phyloP scores from a whole-genome alignment of 2,888 invertebrate species.

The Noctua janthe region DNA sequence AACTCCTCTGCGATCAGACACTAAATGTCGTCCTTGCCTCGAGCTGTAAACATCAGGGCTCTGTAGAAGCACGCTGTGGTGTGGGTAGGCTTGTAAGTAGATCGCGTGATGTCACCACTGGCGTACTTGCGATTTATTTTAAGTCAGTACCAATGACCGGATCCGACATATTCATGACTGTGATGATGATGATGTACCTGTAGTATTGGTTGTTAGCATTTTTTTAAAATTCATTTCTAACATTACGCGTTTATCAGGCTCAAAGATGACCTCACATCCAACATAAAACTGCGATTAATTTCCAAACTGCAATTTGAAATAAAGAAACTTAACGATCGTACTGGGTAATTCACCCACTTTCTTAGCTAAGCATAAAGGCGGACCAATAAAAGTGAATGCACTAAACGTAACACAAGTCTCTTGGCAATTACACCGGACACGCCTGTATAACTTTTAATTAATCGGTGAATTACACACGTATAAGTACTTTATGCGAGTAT shows the following conservation, averaged over 20 bases:
- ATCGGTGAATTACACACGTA: conserved; percentile 88
- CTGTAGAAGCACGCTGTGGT: too few species aligned
- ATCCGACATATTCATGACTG: too few species aligned
- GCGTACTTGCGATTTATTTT: too few species aligned
- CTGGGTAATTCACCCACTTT: conserved; percentile 75
- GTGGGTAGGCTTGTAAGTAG: too few species aligned
- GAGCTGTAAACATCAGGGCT: too few species aligned
- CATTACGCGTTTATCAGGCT: background rate
- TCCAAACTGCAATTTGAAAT: conserved; percentile 52
- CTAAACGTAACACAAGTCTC: conserved; percentile 83
- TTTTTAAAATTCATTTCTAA: background rate
- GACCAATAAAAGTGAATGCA: conserved; percentile 71
- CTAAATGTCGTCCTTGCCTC: too few species aligned
- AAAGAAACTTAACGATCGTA: conserved; percentile 69
- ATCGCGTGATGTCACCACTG: too few species aligned
- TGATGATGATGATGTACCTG: too few species aligned
- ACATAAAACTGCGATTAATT: conserved; percentile 20
- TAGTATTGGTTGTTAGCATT: background rate
- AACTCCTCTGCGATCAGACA: too few species aligned
- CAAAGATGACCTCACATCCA: conserved; percentile 22
- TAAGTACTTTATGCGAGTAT: conserved; percentile 78
- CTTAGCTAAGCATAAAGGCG: conserved; percentile 60
- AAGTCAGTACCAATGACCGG: too few species aligned
- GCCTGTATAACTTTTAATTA: conserved; percentile 89
- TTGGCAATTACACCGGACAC: conserved; percentile 85